A percentile compares a stretch with the other conserved stretches of the same genome.
phyloP scores from a whole-genome alignment of 2,113 vertebrate genomes.

The Columbina picui region DNA sequence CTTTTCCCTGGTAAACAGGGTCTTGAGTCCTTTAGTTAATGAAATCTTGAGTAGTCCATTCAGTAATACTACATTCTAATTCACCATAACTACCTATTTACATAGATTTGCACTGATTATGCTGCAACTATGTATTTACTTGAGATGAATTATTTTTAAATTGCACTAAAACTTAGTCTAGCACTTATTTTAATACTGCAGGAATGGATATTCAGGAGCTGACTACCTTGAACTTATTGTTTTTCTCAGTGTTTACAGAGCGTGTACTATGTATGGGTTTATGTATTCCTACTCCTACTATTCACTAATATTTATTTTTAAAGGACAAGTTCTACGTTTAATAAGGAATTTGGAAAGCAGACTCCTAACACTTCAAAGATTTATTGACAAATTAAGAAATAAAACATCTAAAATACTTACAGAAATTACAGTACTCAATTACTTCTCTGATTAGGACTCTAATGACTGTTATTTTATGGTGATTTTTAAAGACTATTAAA shows the following conservation, averaged over 20 bases:
- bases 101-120: constrained; percentile 70
- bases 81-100: constrained; percentile 55
- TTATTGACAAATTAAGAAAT: not conserved
- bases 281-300: not conserved
- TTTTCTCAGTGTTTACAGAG: not conserved
- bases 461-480: not conserved
- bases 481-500: not conserved
- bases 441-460: not conserved
- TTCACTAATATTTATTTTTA: not conserved
- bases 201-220: not conserved
- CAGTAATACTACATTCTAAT: constrained; percentile 54
- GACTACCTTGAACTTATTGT: not conserved
- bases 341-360: not conserved
- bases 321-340: not conserved
- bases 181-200: constrained; percentile 14
- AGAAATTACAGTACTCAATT: not conserved
- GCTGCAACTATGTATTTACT: constrained; percentile 60
- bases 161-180: constrained; percentile 34
- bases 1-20: constrained; percentile 43
- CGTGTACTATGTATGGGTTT: not conserved
- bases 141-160: constrained; percentile 65
- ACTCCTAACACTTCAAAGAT: not conserved
- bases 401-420: not conserved
- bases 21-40: constrained; percentile 63
- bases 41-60: constrained; percentile 48